Percentiles rank a stretch among this genome's conserved stretches.
Evolutionary conservation across 2,888 invertebrate species (phyloP).

Genomic region (Megamerina dolium): DNA sequence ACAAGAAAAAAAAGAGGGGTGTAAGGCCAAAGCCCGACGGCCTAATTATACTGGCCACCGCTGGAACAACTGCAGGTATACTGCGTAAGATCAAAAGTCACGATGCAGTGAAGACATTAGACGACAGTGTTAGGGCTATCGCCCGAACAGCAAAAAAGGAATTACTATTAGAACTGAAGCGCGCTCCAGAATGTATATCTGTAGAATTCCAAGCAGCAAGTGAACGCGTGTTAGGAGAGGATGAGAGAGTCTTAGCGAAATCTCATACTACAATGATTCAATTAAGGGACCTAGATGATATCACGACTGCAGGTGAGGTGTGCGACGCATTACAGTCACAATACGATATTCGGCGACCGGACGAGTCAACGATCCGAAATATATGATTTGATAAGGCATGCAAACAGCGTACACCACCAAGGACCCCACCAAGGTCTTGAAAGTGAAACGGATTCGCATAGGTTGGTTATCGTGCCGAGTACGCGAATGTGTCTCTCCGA

Average conservation of each 20-base stretch:
- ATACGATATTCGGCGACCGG: not conserved
- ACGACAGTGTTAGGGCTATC: not conserved
- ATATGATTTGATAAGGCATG: not conserved
- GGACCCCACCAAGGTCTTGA: not conserved
- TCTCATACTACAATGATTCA: not conserved
- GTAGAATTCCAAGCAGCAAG: not conserved
- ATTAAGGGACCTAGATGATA: not conserved
- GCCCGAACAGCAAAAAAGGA: slow-evolving; percentile 3
- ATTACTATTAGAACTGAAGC: not conserved
- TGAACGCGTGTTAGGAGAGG: not conserved
- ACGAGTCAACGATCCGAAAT: not conserved
- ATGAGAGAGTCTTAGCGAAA: not conserved
- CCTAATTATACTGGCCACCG: not conserved
- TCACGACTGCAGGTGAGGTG: not conserved
- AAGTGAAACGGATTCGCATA: not conserved
- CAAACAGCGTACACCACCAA: not conserved
- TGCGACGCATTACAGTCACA: not conserved
- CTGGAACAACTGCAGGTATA: not conserved
- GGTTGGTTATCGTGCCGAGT: not conserved
- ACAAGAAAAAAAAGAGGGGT: not conserved
- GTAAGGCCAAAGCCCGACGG: not conserved
- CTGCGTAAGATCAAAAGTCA: not conserved
- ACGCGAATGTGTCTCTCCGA: not conserved
- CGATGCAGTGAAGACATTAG: not conserved
- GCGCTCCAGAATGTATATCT: not conserved